Base-by-base conservation (phyloP, 2,797 vertebrate species). In the Sternarchorhynchus goeldii region DNA sequence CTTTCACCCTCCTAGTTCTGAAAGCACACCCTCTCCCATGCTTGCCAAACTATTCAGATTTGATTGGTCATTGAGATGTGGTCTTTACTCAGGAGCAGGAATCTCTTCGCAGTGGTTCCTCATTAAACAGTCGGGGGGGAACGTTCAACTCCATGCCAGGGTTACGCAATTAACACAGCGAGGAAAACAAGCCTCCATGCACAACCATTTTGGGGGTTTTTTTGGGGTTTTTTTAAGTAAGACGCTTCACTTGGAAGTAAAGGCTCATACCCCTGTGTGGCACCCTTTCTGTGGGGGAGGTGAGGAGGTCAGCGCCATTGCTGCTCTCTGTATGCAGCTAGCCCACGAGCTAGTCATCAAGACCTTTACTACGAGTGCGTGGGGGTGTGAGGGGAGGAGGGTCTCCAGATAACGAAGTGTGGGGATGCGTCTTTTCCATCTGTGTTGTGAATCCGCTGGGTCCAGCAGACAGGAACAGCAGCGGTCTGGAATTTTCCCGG, bases 41-140 rank as follows among this genome's bases (percentile, higher is more conserved):
- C 75, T 68, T 66, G 78, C 63, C 36, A 73, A 81, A 79, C 78
- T 76, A 76, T 74, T 76, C 55, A 32, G 69, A 74, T 82, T 60
- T 75, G 78, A 85, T 74, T 78, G 73, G 41, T 70, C 69, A 81
- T 56, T 85, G 45, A 56, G 68, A 78, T 45, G 17, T 59, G 68
- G 29, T 73, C 69, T 82, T 85, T 81, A 70, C 68, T 76, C 70
- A 70, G 69, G 63, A 66, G 66, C 34, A 71, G 57, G 20, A 29
- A 78, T 36, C 25, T 75, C 60, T 77, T 80, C 64, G 67, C 39
- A 73, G 50, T n/a, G 50, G 39, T 64, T 69, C 59, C 68, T 68
- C 39, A 14, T 76, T 63, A 75, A 63, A 77, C 29, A 20, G 57
- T 70, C 6, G 55, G 41, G 77, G 32, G 77, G 41, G 31, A 17